phyloP scores from a whole-genome alignment of 2,113 vertebrate genomes.

The Melanotaenia duboulayi region DNA sequence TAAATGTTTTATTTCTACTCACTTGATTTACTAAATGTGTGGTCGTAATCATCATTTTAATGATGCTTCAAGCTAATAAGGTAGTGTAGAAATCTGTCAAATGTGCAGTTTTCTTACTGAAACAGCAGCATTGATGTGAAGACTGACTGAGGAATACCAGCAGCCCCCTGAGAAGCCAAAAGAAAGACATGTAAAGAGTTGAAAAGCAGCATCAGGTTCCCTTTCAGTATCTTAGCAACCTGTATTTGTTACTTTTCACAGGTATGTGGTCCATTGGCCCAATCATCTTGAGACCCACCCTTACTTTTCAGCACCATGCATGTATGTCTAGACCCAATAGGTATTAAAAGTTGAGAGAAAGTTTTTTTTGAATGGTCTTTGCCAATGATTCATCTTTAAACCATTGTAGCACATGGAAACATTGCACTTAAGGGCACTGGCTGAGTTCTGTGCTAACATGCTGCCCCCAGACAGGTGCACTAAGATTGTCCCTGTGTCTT shows the following conservation, averaged over 20 bases:
- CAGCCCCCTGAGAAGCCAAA: conserved; percentile 3
- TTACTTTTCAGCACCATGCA: conserved; percentile 71
- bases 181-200: conserved; percentile 36
- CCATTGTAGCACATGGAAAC: conserved; percentile 32
- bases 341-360: conserved; percentile 53
- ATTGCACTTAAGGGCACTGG: conserved; percentile 54
- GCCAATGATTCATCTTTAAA: too few species aligned
- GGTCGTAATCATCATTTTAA: conserved; percentile 58
- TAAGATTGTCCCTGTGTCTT: conserved; percentile 6
- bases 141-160: conserved; percentile 21
- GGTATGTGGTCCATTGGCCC: conserved; percentile 38
- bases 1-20: conserved; percentile 31
- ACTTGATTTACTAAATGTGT: conserved; percentile 36
- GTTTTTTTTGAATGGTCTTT: conserved; percentile 4
- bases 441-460: conserved; percentile 33
- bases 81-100: conserved; percentile 48
- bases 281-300: conserved; percentile 54
- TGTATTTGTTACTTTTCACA: conserved; percentile 54
- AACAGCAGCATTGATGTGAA: conserved; percentile 34
- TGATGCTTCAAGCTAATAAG: conserved; percentile 48
- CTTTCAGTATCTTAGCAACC: conserved; percentile 69
- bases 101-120: conserved; percentile 26
- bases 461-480: conserved; percentile 13
- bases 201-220: conserved; percentile 45
- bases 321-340: conserved; percentile 56